A percentile compares a stretch with the other conserved stretches of the same genome.
phyloP scores from a whole-genome alignment of 2,113 vertebrate genomes.

The Menidia beryllina region DNA sequence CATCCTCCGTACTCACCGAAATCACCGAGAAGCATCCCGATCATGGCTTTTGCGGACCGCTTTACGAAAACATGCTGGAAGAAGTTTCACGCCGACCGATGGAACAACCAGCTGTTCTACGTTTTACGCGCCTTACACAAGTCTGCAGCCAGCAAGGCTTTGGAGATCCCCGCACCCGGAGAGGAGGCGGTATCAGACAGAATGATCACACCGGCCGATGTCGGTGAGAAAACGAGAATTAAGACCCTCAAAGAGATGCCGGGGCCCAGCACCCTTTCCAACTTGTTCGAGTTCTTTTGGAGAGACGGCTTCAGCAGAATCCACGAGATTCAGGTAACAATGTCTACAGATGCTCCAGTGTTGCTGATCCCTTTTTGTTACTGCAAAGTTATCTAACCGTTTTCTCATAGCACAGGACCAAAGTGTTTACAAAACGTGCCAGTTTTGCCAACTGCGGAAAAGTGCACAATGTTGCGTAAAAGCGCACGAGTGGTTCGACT shows the following conservation, averaged over 20 bases:
- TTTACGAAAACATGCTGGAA: constrained; percentile 55
- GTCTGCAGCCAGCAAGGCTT: constrained; percentile 67
- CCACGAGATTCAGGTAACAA: constrained; percentile 91
- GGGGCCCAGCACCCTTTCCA: constrained; percentile 85
- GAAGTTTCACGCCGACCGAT: constrained; percentile 40
- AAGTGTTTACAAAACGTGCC: background rate
- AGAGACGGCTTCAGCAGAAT: constrained; percentile 90
- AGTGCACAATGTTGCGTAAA: constrained; percentile 52
- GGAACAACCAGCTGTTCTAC: constrained; percentile 50
- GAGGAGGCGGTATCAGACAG: constrained; percentile 42
- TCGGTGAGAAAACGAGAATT: constrained; percentile 33
- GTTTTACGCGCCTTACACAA: constrained; percentile 75
- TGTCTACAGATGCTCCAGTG: no score
- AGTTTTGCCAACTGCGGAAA: constrained; percentile 37
- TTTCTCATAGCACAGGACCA: background rate
- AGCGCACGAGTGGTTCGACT: constrained; percentile 32
- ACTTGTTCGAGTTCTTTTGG: constrained; percentile 91
- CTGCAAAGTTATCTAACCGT: no score
- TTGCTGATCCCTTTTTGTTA: background rate
- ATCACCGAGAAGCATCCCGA: background rate
- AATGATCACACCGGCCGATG: constrained; percentile 26
- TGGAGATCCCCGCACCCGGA: constrained; percentile 54
- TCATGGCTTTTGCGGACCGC: constrained; percentile 80
- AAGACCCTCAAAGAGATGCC: constrained; percentile 90
- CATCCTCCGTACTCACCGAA: background rate